phyloP scores from a whole-genome alignment of 2,797 vertebrate genomes.

The Saxicola maurus region DNA sequence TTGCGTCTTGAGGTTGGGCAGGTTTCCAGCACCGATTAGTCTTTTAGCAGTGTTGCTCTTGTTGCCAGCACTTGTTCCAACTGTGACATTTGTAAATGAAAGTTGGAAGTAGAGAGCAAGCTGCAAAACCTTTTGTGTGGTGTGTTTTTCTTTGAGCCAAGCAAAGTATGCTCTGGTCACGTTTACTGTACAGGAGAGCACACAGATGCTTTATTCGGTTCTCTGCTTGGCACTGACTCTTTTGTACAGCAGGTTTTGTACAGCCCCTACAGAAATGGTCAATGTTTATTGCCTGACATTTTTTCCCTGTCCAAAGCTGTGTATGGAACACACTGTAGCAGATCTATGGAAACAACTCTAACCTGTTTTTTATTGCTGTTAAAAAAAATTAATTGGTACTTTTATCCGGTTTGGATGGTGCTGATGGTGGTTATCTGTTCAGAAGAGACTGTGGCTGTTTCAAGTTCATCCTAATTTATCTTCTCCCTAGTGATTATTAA shows the following conservation, averaged over 20 bases:
- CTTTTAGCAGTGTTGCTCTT: not conserved
- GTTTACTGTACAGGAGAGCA: not conserved
- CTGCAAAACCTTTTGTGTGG: not conserved
- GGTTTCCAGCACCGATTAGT: not conserved
- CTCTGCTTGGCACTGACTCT: not conserved
- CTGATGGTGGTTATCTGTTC: not conserved
- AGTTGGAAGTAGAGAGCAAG: not conserved
- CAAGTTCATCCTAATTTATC: not conserved
- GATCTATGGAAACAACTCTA: not conserved
- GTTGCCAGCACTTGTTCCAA: not conserved
- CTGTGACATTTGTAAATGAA: not conserved
- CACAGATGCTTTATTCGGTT: not conserved
- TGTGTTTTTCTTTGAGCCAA: not conserved
- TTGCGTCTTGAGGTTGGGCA: not conserved
- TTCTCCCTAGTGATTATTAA: not conserved
- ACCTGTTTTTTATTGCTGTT: not conserved
- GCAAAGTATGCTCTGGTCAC: not conserved
- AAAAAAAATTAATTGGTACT: not conserved
- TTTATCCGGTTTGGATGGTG: not conserved
- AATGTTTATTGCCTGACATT: not conserved
- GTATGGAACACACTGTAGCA: not conserved
- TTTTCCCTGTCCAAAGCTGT: not conserved
- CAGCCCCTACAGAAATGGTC: not conserved
- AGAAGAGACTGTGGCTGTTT: not conserved
- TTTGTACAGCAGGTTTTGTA: not conserved